These are phyloP conservation scores for Loxodonta africana DNA, from an alignment of 2,113 vertebrate species.

Conservation along the genomic window DNA sequence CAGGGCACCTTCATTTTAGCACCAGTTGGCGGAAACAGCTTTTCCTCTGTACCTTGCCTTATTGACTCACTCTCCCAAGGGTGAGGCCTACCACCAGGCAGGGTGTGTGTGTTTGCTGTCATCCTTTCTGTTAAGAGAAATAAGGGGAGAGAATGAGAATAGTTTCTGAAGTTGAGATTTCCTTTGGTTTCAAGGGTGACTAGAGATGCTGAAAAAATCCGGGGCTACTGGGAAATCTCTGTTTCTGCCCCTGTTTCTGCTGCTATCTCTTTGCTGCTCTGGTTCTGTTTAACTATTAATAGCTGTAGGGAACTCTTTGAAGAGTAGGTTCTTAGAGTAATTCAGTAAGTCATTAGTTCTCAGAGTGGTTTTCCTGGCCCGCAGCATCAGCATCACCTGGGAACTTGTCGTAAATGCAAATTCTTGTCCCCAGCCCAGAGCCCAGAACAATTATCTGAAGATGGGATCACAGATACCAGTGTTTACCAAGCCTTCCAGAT, in stretches of 20 bases:
- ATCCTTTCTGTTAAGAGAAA: neutral
- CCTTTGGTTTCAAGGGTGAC: neutral
- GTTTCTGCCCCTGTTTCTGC: neutral
- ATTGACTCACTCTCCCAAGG: neutral
- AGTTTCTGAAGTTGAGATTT: neutral
- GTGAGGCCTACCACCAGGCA: neutral
- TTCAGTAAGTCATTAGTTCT: neutral
- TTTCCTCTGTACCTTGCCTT: neutral
- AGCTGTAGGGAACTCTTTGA: neutral
- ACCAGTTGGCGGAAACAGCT: neutral
- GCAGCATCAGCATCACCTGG: neutral
- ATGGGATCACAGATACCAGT: too few relatives aligned
- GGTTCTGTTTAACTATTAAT: neutral
- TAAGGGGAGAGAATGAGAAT: neutral
- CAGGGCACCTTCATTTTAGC: neutral
- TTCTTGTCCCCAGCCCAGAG: neutral
- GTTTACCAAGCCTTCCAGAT: neutral
- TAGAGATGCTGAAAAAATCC: neutral
- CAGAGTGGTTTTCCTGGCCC: neutral
- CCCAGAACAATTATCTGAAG: neutral
- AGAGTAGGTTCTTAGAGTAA: neutral
- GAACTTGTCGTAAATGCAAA: neutral
- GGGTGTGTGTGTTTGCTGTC: neutral
- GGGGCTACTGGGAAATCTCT: neutral
- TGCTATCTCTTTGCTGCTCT: neutral